phyloP scores from a whole-genome alignment of 2,888 invertebrate genomes.

The Synergus umbraculus region DNA sequence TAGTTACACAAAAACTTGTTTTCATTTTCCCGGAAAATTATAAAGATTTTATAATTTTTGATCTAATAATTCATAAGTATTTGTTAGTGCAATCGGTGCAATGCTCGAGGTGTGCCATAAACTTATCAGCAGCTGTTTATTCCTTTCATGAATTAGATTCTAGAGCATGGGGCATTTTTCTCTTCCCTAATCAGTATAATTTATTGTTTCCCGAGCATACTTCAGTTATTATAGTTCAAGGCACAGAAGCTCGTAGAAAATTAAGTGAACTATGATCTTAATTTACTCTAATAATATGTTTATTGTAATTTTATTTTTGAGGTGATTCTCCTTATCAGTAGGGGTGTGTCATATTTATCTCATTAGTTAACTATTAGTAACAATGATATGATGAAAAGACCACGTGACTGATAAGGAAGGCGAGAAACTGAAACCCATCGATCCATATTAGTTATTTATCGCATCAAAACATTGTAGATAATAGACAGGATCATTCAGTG shows the following conservation, averaged over 20 bases:
- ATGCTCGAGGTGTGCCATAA: not conserved
- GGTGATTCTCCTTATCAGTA: not conserved
- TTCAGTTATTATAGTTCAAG: not conserved
- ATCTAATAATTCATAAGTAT: not conserved
- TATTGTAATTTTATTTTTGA: not conserved
- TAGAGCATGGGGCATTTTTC: constrained; percentile 3
- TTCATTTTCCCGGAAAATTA: constrained; percentile 9
- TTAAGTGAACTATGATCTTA: not conserved
- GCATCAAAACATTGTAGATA: not conserved
- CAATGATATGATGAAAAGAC: not conserved
- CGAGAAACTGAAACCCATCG: constrained; percentile 18
- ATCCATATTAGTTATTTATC: constrained; percentile 18
- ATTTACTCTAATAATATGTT: not conserved
- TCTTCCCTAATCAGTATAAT: not conserved
- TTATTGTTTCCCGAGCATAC: constrained; percentile 18
- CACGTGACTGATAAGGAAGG: constrained; percentile 17
- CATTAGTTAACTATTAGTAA: constrained; percentile 7
- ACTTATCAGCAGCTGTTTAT: constrained; percentile 1
- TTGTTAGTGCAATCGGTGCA: not conserved
- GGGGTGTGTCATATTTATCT: constrained; percentile 22
- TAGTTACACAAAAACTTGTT: constrained; percentile 8
- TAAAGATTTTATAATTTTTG: constrained; percentile 12
- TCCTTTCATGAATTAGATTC: constrained; percentile 29
- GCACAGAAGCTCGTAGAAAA: not conserved
- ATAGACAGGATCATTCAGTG: not conserved